These are phyloP conservation scores for Saccostrea echinata DNA, from an alignment of 1,140 invertebrate genomes.

Conservation along the genomic window DNA sequence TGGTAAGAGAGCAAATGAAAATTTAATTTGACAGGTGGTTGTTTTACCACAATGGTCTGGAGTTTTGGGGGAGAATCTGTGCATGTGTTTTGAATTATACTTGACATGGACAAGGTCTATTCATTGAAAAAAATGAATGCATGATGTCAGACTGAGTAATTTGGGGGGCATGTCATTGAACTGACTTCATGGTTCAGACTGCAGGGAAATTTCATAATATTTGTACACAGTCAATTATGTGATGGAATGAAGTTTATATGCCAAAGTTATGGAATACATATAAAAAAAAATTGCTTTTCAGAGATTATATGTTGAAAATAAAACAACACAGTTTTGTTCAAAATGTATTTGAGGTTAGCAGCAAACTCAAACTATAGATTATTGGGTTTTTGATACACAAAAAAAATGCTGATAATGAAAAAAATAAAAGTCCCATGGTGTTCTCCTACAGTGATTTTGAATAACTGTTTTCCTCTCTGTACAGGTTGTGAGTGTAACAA, in stretches of 20 bases:
- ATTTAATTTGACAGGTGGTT: not conserved
- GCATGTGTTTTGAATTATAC: conserved; percentile 13
- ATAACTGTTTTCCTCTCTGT: not conserved
- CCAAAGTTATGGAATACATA: not conserved
- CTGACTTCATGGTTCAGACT: not conserved
- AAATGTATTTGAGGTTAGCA: not conserved
- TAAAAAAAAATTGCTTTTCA: not conserved
- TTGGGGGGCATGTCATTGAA: not conserved
- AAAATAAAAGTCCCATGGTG: not conserved
- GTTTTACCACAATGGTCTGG: not conserved
- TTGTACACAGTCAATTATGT: not conserved
- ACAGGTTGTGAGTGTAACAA: conserved; percentile 98
- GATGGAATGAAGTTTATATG: not conserved
- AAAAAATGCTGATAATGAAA: not conserved
- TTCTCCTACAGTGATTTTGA: not conserved
- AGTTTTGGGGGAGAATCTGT: not conserved
- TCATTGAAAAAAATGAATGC: not conserved
- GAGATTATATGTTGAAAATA: not conserved
- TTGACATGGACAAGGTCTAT: not conserved
- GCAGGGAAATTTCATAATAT: not conserved
- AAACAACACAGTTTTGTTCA: not conserved
- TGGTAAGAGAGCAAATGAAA: conserved; percentile 7
- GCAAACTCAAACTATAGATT: not conserved
- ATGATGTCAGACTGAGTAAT: not conserved
- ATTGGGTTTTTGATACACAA: not conserved